Base-by-base conservation (phyloP, 2,113 vertebrate species). In the Guaruba guarouba region DNA sequence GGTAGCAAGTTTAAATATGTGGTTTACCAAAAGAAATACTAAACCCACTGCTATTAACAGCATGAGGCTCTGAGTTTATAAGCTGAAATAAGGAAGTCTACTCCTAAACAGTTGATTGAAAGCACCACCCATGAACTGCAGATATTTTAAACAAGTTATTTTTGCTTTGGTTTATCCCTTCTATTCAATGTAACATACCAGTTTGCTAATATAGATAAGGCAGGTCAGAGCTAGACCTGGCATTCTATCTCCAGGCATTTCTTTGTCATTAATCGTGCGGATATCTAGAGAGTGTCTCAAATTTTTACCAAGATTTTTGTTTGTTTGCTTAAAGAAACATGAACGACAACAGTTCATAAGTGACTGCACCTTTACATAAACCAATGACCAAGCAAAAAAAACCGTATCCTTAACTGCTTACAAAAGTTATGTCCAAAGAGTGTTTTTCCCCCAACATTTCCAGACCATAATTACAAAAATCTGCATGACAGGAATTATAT, bases 191-290 rank as follows among this genome's bases (percentile, higher is more conserved):
- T 59, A 67, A 81, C 28, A 70, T 4, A 39, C 2, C 2, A 37
- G 8, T 55, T 49, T 73, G 31, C 19, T 64, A 35, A 15, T 61
- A 48, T 5, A 71, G 9, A 61, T 23, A n/a, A 27, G 6, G 35
- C 5, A 3, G 5, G 3, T 7, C 5, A 6, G 7, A 2, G 13
- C 22, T 43, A 51, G 5, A 70, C 7, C 10, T 39, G 17, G 13
- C 31, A 43, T 63, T 69, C 29, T 61, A 13, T 20, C 25, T 83
- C 44, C 31, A 76, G 8, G 24, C 11, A 37, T n/a, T 91, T 59
- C 4, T 61, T 61, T 67, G 14, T 49, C 17, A 59, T n/a, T 59
- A 59, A 75, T 11, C 33, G 29, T 22, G 13, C 13, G 20, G 17
- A 0, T 17, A 85, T 10, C 39, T n/a, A 20, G 15, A 76, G 6